Conservation (phyloP, 2,113 vertebrate species). For the Pseudorhombus dupliciocellatus region DNA sequence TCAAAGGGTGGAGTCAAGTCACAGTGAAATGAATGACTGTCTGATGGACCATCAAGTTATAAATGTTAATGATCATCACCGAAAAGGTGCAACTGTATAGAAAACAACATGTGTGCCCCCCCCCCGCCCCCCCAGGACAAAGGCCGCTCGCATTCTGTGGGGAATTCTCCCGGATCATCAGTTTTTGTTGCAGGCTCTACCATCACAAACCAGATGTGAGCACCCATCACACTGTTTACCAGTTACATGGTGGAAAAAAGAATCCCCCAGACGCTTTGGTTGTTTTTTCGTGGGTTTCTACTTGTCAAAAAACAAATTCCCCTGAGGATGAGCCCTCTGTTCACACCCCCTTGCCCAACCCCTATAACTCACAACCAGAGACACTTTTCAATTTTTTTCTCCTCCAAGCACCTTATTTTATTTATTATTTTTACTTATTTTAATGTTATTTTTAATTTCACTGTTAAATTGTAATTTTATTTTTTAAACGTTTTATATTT, state of each 20-base stretch:
- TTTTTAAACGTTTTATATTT: too few relatives aligned
- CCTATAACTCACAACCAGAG: too few relatives aligned
- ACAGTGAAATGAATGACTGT: not conserved
- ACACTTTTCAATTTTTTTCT: too few relatives aligned
- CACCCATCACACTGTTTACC: not conserved
- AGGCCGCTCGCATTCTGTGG: slow-evolving; percentile 29
- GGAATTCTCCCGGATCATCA: slow-evolving; percentile 62
- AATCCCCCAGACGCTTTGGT: too few relatives aligned
- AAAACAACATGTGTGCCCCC: not conserved
- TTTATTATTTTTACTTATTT: too few relatives aligned
- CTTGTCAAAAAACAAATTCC: too few relatives aligned
- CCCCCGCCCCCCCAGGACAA: slow-evolving; percentile 37
- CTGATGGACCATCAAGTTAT: not conserved
- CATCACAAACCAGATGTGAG: not conserved
- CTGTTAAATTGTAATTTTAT: too few relatives aligned
- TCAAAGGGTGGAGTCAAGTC: not conserved
- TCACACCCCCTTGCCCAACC: too few relatives aligned
- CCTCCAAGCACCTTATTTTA: too few relatives aligned
- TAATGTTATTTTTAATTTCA: too few relatives aligned
- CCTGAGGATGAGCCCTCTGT: too few relatives aligned
- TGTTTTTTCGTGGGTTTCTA: too few relatives aligned
- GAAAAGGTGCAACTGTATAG: not conserved
- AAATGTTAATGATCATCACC: not conserved
- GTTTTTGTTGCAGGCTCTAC: slow-evolving; percentile 42
- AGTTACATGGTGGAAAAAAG: not conserved